Evolutionary conservation across 1,140 invertebrate species (phyloP).

Genomic region (Cyrtorhinus lividipennis): DNA sequence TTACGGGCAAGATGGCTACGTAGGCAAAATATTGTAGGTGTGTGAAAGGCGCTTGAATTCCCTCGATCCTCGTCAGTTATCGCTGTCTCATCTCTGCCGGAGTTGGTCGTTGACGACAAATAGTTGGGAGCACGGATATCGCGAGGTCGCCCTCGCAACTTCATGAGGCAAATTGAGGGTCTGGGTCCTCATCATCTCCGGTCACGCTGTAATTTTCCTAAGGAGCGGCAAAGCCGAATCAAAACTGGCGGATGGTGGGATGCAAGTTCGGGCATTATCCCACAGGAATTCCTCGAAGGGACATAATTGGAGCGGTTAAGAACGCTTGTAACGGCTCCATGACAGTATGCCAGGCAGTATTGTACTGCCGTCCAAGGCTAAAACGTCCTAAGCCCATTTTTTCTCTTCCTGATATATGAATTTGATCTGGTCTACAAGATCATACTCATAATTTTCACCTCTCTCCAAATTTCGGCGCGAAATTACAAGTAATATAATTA

Average conservation of each 20-base stretch:
- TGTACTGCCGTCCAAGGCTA: too few relatives aligned
- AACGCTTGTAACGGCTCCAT: neutral
- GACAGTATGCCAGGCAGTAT: too few relatives aligned
- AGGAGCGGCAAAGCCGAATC: neutral
- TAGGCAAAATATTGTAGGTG: constrained; percentile 1
- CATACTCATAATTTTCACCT: too few relatives aligned
- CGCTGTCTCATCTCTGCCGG: neutral
- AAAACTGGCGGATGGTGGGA: neutral
- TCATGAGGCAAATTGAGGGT: constrained; percentile 2
- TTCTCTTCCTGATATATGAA: too few relatives aligned
- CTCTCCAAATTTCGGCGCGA: too few relatives aligned
- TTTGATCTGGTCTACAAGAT: too few relatives aligned
- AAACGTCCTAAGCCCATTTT: too few relatives aligned
- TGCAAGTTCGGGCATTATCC: neutral
- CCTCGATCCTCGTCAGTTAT: neutral
- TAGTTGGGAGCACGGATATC: neutral
- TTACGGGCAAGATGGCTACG: too few relatives aligned
- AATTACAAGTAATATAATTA: too few relatives aligned
- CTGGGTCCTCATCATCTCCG: neutral
- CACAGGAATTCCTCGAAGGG: neutral
- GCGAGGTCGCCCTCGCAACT: constrained; percentile 5
- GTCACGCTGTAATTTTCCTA: constrained; percentile 3
- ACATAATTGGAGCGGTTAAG: neutral
- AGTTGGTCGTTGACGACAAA: neutral
- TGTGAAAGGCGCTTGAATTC: neutral